Conservation (phyloP, 2,113 vertebrate species). For the Trochalopteron elliotii region DNA sequence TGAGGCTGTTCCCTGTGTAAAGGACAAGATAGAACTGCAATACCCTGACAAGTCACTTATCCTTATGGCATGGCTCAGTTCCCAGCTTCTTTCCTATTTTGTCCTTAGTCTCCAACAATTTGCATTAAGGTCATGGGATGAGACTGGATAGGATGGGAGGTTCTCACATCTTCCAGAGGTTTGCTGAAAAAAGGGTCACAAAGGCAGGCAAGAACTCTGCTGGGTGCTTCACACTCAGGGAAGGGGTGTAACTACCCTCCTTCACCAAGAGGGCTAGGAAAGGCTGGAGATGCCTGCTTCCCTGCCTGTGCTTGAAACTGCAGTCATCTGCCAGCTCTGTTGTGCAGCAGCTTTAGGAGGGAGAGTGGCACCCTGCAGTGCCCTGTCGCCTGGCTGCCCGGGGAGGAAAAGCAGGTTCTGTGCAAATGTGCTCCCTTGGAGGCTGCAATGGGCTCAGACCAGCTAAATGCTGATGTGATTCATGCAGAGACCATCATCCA, state of each 20-base stretch:
- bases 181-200: not conserved
- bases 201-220: not conserved
- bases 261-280: not conserved
- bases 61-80: not conserved
- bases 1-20: not conserved
- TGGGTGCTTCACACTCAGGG: not conserved
- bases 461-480: not conserved
- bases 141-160: fast-evolving
- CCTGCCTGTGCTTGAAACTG: not conserved
- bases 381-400: not conserved
- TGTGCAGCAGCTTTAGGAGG: not conserved
- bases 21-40: not conserved
- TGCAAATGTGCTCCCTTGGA: not conserved
- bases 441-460: not conserved
- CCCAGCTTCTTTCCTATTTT: not conserved
- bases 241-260: not conserved
- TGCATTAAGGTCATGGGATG: not conserved
- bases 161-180: not conserved
- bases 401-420: not conserved
- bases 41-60: not conserved
- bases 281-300: not conserved
- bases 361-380: not conserved
- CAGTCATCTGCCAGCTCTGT: not conserved
- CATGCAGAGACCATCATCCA: not conserved
- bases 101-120: not conserved